phyloP scores from a whole-genome alignment of 2,888 invertebrate species.

The Lepetodrilus schrolli region DNA sequence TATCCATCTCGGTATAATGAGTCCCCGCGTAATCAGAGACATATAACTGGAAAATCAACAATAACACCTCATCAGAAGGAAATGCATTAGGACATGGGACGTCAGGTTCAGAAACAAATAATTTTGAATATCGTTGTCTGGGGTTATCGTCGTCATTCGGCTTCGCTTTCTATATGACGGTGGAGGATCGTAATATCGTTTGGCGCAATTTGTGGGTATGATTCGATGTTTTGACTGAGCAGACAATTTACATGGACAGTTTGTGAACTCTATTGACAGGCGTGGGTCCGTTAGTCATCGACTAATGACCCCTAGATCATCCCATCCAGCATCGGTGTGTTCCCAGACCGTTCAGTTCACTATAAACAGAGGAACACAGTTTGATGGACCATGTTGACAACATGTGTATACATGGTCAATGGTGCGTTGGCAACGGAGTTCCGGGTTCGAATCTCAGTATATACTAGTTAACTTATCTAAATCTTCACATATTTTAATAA shows the following conservation, averaged over 20 bases:
- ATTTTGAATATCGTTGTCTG: background rate
- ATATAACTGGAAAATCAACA: background rate
- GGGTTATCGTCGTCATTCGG: background rate
- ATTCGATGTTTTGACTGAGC: constrained; percentile 25
- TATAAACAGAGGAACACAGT: too few relatives aligned
- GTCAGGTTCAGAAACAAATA: constrained; percentile 5
- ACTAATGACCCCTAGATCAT: background rate
- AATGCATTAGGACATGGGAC: background rate
- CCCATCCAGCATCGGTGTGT: background rate
- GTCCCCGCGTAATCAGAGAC: constrained; percentile 9
- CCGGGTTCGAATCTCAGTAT: too few relatives aligned
- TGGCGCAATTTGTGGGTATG: constrained; percentile 27
- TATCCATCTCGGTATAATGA: too few relatives aligned
- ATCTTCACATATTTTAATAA: too few relatives aligned
- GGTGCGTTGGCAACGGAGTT: too few relatives aligned
- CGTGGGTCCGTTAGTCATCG: background rate
- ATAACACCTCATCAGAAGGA: background rate
- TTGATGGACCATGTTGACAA: too few relatives aligned
- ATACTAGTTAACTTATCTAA: too few relatives aligned
- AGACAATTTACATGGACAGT: constrained; percentile 17
- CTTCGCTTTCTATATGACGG: constrained; percentile 18
- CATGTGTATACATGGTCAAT: too few relatives aligned
- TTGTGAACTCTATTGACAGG: constrained; percentile 13
- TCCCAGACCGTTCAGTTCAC: too few relatives aligned
- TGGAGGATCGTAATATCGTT: constrained; percentile 13